Base-by-base conservation (phyloP, 2,888 invertebrate species). In the Drosophila putrida region DNA sequence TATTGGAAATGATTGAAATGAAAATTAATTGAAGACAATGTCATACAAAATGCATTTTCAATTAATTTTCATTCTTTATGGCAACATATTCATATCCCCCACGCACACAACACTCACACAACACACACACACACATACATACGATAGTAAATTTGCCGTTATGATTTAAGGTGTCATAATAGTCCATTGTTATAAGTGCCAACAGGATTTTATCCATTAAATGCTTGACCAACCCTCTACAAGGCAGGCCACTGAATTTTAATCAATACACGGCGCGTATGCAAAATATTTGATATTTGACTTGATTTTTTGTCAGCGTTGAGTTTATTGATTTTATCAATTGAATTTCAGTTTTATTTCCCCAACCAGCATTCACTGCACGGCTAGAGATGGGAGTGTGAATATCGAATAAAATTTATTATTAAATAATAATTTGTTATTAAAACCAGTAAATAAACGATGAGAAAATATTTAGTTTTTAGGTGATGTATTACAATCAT, bases 11-110 rank as follows among this genome's bases (percentile, higher is more conserved):
- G 82, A 77, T 80, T 66, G 75, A 80, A 80, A 82, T 80, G 83
- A 78, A 86, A 78, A 88, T 86, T 85, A 88, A 88, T 83, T 88
- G 88, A 82, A 85, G 86, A 85, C 86, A 85, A 83, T 80, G 78
- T 69, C 82, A 79, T 73, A 72, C 88, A 82, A 78, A 80, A 83
- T 88, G 83, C 71, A 85, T 82, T 83, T 88, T 73, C 88, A 83
- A 86, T 83, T 83, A 83, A 85, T 83, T 85, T 82, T 61, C 75
- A 80, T 88, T 80, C 83, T 73, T 67, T 78, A 69, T 73, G 67
- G 57, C 65, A 70, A 65, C 53, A 65, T 58, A 75, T 68, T 60
- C 74, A 61, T 73, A 68, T 55, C 35, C 35, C 50, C 38, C 38
- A n/a, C 9, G 25, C 46, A 47, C 51, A 54, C 49, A 33, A n/a